A percentile compares a stretch with the other conserved stretches of the same genome.
Evolutionary conservation across 1,140 invertebrate genomes (phyloP).

Genomic region (Drosophila oshimai): DNA sequence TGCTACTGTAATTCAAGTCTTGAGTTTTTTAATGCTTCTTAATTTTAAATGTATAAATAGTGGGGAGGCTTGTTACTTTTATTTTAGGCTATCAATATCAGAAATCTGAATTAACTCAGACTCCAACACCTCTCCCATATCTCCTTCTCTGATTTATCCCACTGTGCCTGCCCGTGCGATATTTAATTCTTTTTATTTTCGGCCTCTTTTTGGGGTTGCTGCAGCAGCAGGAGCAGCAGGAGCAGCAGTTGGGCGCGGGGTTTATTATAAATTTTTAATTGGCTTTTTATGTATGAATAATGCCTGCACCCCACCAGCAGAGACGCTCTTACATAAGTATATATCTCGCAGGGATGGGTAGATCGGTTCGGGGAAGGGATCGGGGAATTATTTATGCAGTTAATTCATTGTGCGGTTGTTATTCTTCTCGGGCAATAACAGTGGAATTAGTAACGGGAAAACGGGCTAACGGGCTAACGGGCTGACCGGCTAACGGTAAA

Average conservation of each 20-base stretch:
- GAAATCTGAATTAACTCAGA: no score
- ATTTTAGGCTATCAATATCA: no score
- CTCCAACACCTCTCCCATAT: neutral
- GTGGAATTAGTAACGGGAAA: slow-evolving; percentile 19
- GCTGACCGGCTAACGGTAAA: no score
- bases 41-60: no score
- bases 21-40: no score
- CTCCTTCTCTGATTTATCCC: neutral
- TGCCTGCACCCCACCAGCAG: slow-evolving; percentile 50
- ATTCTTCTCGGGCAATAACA: slow-evolving; percentile 18
- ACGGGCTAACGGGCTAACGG: no score
- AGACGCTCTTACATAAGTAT: no score
- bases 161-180: slow-evolving; percentile 39
- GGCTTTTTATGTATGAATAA: slow-evolving; percentile 81
- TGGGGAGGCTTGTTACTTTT: no score
- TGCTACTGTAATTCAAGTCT: no score
- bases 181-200: slow-evolving; percentile 59
- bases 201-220: slow-evolving; percentile 43
- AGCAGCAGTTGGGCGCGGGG: slow-evolving; percentile 66
- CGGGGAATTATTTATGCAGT: slow-evolving; percentile 69
- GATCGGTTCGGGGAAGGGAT: slow-evolving; percentile 19
- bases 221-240: no score
- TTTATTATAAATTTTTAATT: slow-evolving; percentile 81
- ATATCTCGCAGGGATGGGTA: no score
- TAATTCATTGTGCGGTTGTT: slow-evolving; percentile 72